Conservation (phyloP, 2,113 vertebrate species). For the Sigmodon hispidus region DNA sequence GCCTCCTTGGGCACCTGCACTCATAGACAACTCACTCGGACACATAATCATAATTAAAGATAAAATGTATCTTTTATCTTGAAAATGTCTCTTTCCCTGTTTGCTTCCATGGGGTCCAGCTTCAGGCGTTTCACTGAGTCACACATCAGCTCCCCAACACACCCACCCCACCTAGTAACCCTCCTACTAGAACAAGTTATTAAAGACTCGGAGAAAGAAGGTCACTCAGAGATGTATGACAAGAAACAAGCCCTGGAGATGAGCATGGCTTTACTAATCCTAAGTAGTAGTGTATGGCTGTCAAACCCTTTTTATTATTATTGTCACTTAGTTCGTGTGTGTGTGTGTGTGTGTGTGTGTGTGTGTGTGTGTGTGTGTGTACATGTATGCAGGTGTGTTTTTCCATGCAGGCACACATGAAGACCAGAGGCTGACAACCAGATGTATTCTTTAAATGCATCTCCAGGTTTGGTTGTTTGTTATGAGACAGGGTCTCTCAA, state of each 20-base stretch:
- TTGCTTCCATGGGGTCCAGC: not conserved
- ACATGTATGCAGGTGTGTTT: not conserved
- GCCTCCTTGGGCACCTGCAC: not conserved
- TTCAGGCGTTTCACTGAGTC: not conserved
- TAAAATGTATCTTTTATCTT: not conserved
- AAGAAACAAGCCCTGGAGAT: slow-evolving; percentile 7
- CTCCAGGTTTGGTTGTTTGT: not conserved
- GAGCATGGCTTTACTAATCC: not conserved
- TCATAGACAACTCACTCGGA: not conserved
- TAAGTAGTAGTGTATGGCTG: not conserved
- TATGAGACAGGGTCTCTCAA: not conserved
- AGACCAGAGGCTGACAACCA: not conserved
- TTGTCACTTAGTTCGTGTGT: not conserved
- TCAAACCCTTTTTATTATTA: not conserved
- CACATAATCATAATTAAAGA: not conserved
- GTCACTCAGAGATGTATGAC: not conserved
- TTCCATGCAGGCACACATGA: not conserved
- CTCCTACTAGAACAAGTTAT: not conserved
- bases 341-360: too few species aligned
- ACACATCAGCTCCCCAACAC: not conserved
- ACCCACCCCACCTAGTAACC: not conserved
- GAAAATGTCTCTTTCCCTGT: not conserved
- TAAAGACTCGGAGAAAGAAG: not conserved
- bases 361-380: not conserved
- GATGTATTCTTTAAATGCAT: not conserved